Base-by-base conservation (phyloP, 2,113 vertebrate genomes). In the Cnemophilus loriae region DNA sequence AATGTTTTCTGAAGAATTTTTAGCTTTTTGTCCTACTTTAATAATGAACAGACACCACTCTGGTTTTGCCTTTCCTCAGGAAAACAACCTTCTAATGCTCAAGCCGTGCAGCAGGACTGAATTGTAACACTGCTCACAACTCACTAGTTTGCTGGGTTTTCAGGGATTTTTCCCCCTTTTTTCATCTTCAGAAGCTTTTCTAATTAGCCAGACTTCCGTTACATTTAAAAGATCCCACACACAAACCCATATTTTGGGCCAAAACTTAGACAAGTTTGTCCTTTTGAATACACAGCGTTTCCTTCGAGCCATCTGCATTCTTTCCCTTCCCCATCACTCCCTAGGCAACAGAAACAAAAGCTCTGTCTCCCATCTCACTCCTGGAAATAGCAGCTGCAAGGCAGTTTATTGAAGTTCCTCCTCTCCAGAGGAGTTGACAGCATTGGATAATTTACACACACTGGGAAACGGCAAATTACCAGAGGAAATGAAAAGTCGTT, bases 291-390 rank as follows among this genome's bases (percentile, higher is more conserved):
- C 70, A 90, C 65, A 92, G 81, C 14, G 32, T 91, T 94, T 97
- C 76, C 81, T 94, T 65, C 70, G 21, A 93, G 69, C 95, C 74
- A 83, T 89, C 46, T 79, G 85, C 95, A 97, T 97, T 96, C 89
- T 77, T 96, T 83, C 83, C 85, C 63, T 85, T 90, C 56, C 20
- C 83, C 59, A 90, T 64, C 84, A 94, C 80, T 97, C 81, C 94
- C 96, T 83, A 94, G 95, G 96, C 95, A 97, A 97, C 95, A 94
- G 95, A 95, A 93, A 97, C 97, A 97, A 97, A 97, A 96, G 93
- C 95, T 92, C 65, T 70, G 92, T 82, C 92, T 90, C 20, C 1
- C 76, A 17, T 12, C 5, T n/a, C 74, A 89, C 80, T 94, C 60
- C 84, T 96, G 95, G 89, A 84, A 96, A 88, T 2, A 93, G 75